Base-by-base conservation (phyloP, 2,113 vertebrate genomes). In the Zosterops japonicus region DNA sequence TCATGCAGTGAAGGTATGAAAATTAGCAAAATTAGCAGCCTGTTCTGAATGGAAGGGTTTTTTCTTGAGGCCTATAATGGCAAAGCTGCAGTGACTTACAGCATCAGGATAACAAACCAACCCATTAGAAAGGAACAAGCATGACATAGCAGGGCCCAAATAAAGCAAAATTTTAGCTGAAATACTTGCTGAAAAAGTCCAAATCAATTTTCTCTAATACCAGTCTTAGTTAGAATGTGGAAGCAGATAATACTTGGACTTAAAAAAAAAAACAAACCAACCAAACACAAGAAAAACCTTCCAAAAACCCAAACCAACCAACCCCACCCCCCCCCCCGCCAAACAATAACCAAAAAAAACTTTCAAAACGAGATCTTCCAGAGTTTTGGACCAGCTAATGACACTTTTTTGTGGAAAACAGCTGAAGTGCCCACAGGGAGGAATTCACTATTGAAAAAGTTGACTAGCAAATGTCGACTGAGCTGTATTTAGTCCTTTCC, bases 391-490 rank as follows among this genome's bases (percentile, higher is more conserved):
- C 39, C 22, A 83, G 67, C 71, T 63, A 50, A 79, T 35, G 78
- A 75, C 83, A 89, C 67, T 69, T 42, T 44, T 50, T 86, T 42
- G 35, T 89, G 83, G 46, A 79, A 89, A 90, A 91, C 0, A 86
- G 68, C 74, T 52, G 55, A 80, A 81, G 46, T 39, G 72, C 86
- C 88, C 3, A 8, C 76, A 87, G 72, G 83, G 55, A 94, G 29
- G 91, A 92, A 94, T 65, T 77, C 33, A 57, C 63, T 83, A 29
- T 41, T 92, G 82, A 96, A 93, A 53, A 90, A 82, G n/a, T 52
- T 80, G 76, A 92, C 36, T 12, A 53, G 74, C 74, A 76, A 72
- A 79, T 35, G 19, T 49, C 9, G 0, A 47, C 84, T 70, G 84
- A 89, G 41, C 65, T 69, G 55, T 55, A 50, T 69, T 93, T 70